Evolutionary conservation across 2,113 vertebrate genomes (phyloP).

Genomic region (Prochilodus magdalenae): DNA sequence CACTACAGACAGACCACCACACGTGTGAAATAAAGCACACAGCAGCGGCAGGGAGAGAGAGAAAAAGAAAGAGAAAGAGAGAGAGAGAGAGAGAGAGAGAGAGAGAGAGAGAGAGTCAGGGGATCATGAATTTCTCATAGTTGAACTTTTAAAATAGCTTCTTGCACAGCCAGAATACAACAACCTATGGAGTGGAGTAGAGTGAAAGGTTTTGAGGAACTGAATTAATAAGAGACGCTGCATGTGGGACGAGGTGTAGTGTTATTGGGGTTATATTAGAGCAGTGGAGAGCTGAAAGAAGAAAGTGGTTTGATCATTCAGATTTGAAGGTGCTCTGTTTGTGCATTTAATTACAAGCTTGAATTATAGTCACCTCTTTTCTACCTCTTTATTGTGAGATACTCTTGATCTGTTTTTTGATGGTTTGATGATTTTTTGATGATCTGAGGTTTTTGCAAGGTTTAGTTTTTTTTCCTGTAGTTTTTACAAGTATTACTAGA

Average conservation of each 20-base stretch:
- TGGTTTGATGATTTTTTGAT: no score
- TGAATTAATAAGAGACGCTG: constrained; percentile 30
- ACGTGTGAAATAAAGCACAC: background rate
- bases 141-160: constrained; percentile 48
- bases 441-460: no score
- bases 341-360: no score
- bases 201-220: constrained; percentile 23
- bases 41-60: constrained; percentile 21
- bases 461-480: no score
- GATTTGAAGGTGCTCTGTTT: background rate
- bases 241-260: constrained; percentile 8
- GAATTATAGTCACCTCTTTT: no score
- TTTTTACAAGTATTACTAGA: no score
- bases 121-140: constrained; percentile 47
- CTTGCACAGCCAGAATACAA: constrained; percentile 1
- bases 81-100: constrained; percentile 15
- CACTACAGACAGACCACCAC: constrained; percentile 6
- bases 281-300: background rate
- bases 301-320: background rate
- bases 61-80: background rate
- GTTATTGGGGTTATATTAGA: constrained; percentile 14
- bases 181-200: constrained; percentile 21
- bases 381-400: no score
- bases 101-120: constrained; percentile 9
- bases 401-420: no score